Percentiles rank a stretch among this genome's conserved stretches.
Conservation (phyloP, 2,797 vertebrate genomes). For the Bradypodion ventrale region DNA sequence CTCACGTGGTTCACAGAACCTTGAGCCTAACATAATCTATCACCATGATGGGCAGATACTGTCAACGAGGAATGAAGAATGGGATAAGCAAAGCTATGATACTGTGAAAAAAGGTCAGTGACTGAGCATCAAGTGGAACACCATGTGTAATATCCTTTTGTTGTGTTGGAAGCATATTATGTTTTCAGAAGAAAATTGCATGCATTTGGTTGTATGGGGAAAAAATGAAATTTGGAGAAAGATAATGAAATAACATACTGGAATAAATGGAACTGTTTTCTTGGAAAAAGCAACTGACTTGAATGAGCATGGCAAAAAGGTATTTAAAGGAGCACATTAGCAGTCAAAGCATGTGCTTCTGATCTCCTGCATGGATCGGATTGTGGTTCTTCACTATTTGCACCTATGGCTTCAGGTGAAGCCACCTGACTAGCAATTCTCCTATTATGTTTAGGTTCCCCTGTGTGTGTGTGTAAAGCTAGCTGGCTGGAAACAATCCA, state of each 20-base stretch:
- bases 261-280: conserved; percentile 1
- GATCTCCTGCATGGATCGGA: not conserved
- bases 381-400: not conserved
- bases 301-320: not conserved
- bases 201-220: not conserved
- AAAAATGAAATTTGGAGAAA: not conserved
- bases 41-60: conserved; percentile 9
- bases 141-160: not conserved
- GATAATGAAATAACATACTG: not conserved
- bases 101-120: not conserved
- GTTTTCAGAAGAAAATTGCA: not conserved
- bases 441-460: not conserved
- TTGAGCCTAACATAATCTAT: conserved; percentile 24
- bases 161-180: not conserved
- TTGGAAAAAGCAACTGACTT: not conserved
- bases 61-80: conserved; percentile 18
- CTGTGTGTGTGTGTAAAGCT: not conserved
- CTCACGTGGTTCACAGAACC: conserved; percentile 2
- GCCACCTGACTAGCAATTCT: not conserved
- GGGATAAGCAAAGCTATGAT: not conserved
- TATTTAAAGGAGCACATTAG: not conserved
- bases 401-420: not conserved
- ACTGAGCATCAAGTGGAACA: not conserved
- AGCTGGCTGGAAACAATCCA: not conserved
- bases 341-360: not conserved